Conservation (phyloP, 2,888 invertebrate species). For the Girardia tigrina region DNA sequence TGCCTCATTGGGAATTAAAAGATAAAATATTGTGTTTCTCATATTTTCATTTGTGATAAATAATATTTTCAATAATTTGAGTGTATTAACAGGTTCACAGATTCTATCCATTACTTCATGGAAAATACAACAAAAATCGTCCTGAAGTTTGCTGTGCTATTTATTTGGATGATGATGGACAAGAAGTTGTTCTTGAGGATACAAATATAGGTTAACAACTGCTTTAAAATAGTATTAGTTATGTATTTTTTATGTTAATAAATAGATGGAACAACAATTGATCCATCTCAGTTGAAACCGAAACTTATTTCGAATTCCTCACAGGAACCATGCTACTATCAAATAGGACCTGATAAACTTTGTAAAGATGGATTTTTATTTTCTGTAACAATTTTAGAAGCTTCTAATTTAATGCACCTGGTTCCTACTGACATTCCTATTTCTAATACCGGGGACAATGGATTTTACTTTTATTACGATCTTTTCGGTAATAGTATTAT, state of each 20-base stretch:
- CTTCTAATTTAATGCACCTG: slow-evolving; percentile 41
- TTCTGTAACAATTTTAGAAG: slow-evolving; percentile 51
- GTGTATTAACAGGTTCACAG: slow-evolving; percentile 48
- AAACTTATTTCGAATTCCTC: slow-evolving; percentile 35
- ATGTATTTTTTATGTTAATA: background rate
- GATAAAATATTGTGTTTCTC: no score
- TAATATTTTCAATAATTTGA: no score
- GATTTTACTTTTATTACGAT: slow-evolving; percentile 51
- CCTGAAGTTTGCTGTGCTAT: slow-evolving; percentile 48
- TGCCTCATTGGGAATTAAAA: no score
- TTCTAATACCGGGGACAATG: slow-evolving; percentile 38
- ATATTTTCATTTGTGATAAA: no score
- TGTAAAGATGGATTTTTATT: slow-evolving; percentile 48
- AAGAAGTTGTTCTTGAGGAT: background rate
- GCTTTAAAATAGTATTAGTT: background rate
- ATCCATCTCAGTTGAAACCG: background rate
- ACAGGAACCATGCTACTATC: slow-evolving; percentile 48
- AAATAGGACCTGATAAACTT: slow-evolving; percentile 47
- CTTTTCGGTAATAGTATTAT: slow-evolving; percentile 51
- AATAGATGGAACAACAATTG: background rate
- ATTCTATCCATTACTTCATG: slow-evolving; percentile 49
- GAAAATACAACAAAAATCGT: slow-evolving; percentile 49
- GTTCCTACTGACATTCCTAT: slow-evolving; percentile 29
- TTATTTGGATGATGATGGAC: slow-evolving; percentile 47
- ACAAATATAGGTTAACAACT: background rate